A percentile compares a stretch with the other conserved stretches of the same genome.
Conservation (phyloP, 2,797 vertebrate genomes). For the Vespertilio murinus region DNA sequence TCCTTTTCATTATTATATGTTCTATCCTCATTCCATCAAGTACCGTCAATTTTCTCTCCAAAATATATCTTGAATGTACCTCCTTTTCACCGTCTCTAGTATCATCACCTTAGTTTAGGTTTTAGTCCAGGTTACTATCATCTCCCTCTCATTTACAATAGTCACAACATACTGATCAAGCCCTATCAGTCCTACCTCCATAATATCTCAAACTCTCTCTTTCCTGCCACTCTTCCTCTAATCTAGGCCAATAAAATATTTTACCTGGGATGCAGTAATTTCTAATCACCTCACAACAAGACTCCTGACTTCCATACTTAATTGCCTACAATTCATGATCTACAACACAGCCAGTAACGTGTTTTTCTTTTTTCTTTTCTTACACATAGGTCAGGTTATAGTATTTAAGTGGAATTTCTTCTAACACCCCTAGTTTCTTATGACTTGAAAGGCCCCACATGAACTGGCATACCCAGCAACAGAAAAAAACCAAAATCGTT, state of each 20-base stretch:
- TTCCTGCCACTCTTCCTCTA: not conserved
- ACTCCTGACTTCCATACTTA: not conserved
- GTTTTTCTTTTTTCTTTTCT: not conserved
- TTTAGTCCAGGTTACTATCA: not conserved
- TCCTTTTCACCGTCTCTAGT: not conserved
- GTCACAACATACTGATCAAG: not conserved
- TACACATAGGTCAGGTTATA: not conserved
- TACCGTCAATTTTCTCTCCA: not conserved
- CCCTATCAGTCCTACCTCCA: not conserved
- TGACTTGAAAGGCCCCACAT: not conserved
- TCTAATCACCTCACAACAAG: not conserved
- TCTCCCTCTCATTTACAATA: not conserved
- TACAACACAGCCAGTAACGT: not conserved
- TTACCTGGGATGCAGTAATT: not conserved
- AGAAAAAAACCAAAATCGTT: not conserved
- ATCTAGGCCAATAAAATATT: not conserved
- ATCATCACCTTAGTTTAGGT: not conserved
- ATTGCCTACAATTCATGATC: not conserved
- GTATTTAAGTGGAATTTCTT: not conserved
- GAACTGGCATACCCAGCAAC: not conserved
- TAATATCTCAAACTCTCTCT: not conserved
- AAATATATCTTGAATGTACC: not conserved
- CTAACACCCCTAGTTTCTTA: not conserved
- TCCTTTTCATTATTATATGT: not conserved
- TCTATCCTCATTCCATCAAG: not conserved